Conservation (phyloP, 2,888 invertebrate genomes). For the Apocheima hispidaria region DNA sequence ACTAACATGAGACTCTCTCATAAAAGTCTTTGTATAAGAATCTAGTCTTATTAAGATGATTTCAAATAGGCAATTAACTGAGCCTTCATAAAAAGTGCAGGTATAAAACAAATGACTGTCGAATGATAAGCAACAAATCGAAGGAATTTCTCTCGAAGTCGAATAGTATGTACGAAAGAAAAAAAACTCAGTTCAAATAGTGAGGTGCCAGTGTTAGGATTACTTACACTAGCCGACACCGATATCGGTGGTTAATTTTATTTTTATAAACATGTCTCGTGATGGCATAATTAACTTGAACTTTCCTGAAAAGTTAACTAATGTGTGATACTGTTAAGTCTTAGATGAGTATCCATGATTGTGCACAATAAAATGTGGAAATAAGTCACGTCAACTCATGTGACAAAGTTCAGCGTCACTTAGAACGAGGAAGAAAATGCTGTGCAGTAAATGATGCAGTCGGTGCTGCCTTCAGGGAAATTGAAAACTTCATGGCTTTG, state of each 20-base stretch:
- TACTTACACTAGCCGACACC: neutral
- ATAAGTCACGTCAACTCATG: too few relatives aligned
- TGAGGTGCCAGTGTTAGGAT: slow-evolving; percentile 57
- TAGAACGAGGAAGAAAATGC: too few relatives aligned
- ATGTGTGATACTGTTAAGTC: too few relatives aligned
- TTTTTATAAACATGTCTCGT: too few relatives aligned
- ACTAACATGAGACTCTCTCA: neutral
- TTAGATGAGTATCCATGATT: too few relatives aligned
- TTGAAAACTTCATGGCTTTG: too few relatives aligned
- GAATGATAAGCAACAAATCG: slow-evolving; percentile 42
- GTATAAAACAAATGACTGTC: slow-evolving; percentile 31
- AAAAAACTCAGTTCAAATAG: slow-evolving; percentile 71
- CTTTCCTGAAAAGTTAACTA: too few relatives aligned
- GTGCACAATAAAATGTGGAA: too few relatives aligned
- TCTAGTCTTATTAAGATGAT: neutral
- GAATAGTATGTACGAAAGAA: slow-evolving; percentile 52
- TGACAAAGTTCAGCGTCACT: too few relatives aligned
- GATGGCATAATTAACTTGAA: too few relatives aligned
- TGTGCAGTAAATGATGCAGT: too few relatives aligned
- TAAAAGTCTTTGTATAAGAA: neutral
- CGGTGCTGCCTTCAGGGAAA: too few relatives aligned
- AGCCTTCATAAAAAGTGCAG: slow-evolving; percentile 4
- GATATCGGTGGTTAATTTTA: neutral
- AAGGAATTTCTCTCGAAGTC: slow-evolving; percentile 36
- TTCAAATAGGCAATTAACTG: slow-evolving; percentile 26